phyloP scores from a whole-genome alignment of 1,140 invertebrate genomes.

The Cydia fagiglandana region DNA sequence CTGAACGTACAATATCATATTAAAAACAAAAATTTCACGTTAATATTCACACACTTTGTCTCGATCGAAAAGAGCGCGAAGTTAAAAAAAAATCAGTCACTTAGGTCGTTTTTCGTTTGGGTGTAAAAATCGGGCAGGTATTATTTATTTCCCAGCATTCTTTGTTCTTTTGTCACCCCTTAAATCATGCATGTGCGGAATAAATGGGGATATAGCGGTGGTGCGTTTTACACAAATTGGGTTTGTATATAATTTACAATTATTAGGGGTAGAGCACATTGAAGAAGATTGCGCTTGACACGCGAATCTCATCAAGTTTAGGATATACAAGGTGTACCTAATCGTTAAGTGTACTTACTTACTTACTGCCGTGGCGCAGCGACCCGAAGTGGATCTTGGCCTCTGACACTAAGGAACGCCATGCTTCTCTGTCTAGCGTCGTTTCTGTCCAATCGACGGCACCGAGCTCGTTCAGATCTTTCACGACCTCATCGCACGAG shows the following conservation, averaged over 20 bases:
- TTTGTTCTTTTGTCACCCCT: constrained; percentile 5
- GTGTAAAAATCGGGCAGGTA: neutral
- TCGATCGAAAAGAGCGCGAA: neutral
- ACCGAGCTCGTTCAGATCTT: too few relatives aligned
- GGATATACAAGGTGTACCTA: too few relatives aligned
- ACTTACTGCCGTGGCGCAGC: too few relatives aligned
- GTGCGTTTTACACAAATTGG: neutral
- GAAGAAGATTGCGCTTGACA: neutral
- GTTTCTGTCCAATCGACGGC: too few relatives aligned
- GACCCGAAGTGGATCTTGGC: too few relatives aligned
- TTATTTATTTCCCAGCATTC: neutral
- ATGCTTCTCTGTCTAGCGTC: too few relatives aligned
- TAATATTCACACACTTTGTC: neutral
- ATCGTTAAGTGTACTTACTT: too few relatives aligned
- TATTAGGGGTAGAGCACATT: neutral
- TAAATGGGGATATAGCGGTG: neutral
- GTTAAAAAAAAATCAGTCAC: neutral
- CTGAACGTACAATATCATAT: constrained; percentile 13
- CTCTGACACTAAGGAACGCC: too few relatives aligned
- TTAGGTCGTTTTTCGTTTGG: neutral
- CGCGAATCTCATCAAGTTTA: too few relatives aligned
- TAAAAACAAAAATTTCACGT: neutral
- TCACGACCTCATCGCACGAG: too few relatives aligned
- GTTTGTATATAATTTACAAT: neutral
- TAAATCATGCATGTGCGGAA: neutral